phyloP scores from a whole-genome alignment of 1,140 invertebrate species.

The Hyles vespertilio region DNA sequence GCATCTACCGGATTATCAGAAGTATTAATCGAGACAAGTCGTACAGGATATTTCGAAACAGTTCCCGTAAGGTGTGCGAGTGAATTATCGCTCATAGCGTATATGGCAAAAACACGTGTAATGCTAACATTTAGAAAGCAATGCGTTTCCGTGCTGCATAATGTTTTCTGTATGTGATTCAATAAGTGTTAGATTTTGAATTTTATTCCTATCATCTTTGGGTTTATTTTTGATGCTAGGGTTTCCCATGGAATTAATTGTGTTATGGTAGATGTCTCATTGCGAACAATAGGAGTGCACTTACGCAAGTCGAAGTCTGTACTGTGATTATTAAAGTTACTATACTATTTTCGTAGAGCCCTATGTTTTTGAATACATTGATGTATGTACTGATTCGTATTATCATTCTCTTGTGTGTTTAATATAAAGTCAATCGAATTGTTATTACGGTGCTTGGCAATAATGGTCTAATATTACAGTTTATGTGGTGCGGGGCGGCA shows the following conservation, averaged over 20 bases:
- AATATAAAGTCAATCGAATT: too few relatives aligned
- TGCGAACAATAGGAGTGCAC: conserved; percentile 13
- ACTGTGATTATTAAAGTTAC: not conserved
- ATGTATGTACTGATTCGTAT: too few relatives aligned
- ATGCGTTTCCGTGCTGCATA: conserved; percentile 30
- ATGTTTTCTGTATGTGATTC: conserved; percentile 25
- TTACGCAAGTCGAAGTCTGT: conserved; percentile 13
- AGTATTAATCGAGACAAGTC: conserved; percentile 1
- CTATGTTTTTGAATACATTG: not conserved
- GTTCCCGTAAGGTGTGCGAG: conserved; percentile 3
- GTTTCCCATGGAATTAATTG: not conserved
- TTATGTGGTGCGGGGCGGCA: too few relatives aligned
- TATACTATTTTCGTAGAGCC: not conserved
- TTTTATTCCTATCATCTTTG: not conserved
- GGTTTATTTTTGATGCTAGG: too few relatives aligned
- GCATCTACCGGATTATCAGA: not conserved
- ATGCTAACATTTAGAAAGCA: conserved; percentile 31
- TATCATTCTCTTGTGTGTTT: too few relatives aligned
- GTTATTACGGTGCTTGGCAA: too few relatives aligned
- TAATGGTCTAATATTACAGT: too few relatives aligned
- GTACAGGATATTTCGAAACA: conserved; percentile 13
- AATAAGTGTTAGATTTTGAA: not conserved
- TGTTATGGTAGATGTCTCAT: conserved; percentile 11
- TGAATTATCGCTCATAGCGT: not conserved
- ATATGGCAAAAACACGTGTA: conserved; percentile 18